A percentile compares a stretch with the other conserved stretches of the same genome.
Conservation (phyloP, 2,797 vertebrate species). For the Hydrolagus colliei region DNA sequence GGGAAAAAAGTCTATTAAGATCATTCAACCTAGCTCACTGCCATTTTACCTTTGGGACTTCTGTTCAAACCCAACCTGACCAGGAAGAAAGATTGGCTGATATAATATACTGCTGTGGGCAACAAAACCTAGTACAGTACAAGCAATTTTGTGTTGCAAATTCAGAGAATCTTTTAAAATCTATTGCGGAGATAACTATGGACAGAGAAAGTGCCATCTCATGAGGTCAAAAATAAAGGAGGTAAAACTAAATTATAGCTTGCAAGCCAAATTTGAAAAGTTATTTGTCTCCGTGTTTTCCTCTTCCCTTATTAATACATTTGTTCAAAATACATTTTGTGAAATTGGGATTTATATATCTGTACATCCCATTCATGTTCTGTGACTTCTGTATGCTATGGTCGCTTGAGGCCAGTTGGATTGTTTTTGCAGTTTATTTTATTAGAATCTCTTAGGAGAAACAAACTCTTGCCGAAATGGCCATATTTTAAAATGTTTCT, state of each 20-base stretch:
- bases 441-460: not conserved
- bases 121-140: too few relatives aligned
- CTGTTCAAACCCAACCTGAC: not conserved
- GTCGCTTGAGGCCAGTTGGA: too few relatives aligned
- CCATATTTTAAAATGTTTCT: not conserved
- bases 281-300: not conserved
- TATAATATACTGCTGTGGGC: not conserved
- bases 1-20: not conserved
- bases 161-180: too few relatives aligned
- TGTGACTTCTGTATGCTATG: too few relatives aligned
- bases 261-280: not conserved
- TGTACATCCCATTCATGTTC: too few relatives aligned
- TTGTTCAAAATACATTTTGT: too few relatives aligned
- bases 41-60: too few relatives aligned
- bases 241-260: not conserved
- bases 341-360: too few relatives aligned
- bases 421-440: not conserved
- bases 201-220: too few relatives aligned
- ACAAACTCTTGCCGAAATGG: not conserved
- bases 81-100: not conserved
- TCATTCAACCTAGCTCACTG: not conserved
- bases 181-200: too few relatives aligned
- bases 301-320: not conserved
- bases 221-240: not conserved
- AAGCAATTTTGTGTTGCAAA: too few relatives aligned